Base-by-base conservation (phyloP, 2,797 vertebrate species). In the Silurus aristotelis region DNA sequence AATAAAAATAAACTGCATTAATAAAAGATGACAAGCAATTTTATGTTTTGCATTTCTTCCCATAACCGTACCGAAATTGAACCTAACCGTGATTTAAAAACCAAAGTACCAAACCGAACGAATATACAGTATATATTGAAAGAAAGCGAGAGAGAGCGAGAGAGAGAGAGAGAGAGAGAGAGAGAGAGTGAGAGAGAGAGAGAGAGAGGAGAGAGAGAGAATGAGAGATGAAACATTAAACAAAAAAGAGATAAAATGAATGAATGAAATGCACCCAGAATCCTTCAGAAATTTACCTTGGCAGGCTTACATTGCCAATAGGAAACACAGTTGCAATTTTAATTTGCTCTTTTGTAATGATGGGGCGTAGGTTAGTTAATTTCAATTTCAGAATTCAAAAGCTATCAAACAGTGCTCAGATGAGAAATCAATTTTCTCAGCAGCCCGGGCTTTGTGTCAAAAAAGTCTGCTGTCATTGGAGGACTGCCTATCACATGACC, bases 401-500 rank as follows among this genome's bases (percentile, higher is more conserved):
- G 98, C 97, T 98, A 99, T 99, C 98, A 99, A 99, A 99, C 97
- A 98, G 96, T 95, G 96, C 98, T 98, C 96, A 97, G 97, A 99
- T 98, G 98, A 99, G 96, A 99, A 99, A 99, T 99, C 98, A 99
- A 99, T 99, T 99, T 99, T 98, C 98, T 98, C 97, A 98, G 98
- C 97, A 97, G 97, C 97, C 95, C 97, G 92, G 96, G 97, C 97
- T 97, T 97, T 97, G 97, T 97, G 96, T 95, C 89, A 86, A 89
- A 93, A 94, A 94, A 91, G 92, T 91, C 89, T 87, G 80, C 85
- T 86, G 90, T 93, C 94, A 99, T 98, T 99, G 98, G 98, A 88
- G 91, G 90, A 91, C 87, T 92, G 91, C 60, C 87, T 80, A 91
- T 95, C 97, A 99, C 92, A 95, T 99, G 98, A 96, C 94, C 89